A percentile compares a stretch with the other conserved stretches of the same genome.
These are phyloP conservation scores for Mycetomoellerius zeteki DNA, from an alignment of 1,140 invertebrate species.

Conservation along the genomic window DNA sequence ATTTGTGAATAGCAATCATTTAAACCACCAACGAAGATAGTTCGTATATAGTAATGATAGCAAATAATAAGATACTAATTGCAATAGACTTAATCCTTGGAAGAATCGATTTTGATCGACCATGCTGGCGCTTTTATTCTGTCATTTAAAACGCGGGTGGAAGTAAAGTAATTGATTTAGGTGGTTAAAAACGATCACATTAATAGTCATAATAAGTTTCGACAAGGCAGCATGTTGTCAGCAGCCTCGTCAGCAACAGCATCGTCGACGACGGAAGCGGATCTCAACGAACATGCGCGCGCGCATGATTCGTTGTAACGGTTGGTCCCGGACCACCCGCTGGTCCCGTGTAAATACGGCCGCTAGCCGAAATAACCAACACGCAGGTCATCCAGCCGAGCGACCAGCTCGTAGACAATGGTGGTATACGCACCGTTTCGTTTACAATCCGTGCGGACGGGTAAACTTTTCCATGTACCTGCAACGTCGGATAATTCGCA, in stretches of 20 bases:
- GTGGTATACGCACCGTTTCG: constrained; percentile 49
- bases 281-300: constrained; percentile 18
- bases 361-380: constrained; percentile 71
- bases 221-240: constrained; percentile 31
- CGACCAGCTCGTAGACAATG: constrained; percentile 68
- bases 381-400: constrained; percentile 68
- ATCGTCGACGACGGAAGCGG: constrained; percentile 24
- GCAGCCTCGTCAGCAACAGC: constrained; percentile 47
- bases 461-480: constrained; percentile 50
- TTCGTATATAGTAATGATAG: neutral
- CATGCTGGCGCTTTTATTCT: neutral
- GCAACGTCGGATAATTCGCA: constrained; percentile 47
- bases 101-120: neutral
- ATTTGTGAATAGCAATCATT: neutral
- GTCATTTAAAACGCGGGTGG: neutral
- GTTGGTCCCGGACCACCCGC: constrained; percentile 63
- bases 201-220: constrained; percentile 28
- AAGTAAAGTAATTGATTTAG: neutral
- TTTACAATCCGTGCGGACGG: constrained; percentile 56
- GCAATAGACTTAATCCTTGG: neutral
- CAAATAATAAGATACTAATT: neutral
- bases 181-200: neutral
- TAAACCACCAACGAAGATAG: neutral
- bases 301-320: constrained; percentile 37
- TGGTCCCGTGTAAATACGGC: constrained; percentile 74